Evolutionary conservation across 1,140 invertebrate species (phyloP), one percentile per base, ranked within the genome.

Genomic region (Hyles euphorbiae): DNA sequence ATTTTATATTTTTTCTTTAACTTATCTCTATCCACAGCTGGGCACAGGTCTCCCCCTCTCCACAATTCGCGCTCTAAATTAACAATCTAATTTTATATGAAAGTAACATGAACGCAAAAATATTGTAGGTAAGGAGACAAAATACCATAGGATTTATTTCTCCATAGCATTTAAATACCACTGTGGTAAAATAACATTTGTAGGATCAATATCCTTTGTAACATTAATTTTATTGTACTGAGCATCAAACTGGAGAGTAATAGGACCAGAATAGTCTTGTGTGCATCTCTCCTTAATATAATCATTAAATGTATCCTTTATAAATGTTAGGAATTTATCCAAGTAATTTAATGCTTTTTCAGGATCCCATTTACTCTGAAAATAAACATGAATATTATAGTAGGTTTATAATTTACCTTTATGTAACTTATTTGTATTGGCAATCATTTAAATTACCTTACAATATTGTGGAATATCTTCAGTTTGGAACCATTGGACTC

Each of bases 401-500:
- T 40, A 40, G 36, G 36, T 22, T 22, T 22, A 22, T 22, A 22
- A 22, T 22, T 0, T 22, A 22, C 22, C 22, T 22, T 22, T 22
- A 22, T 22, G 0, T 22, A 22, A 22, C 22, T 11, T 22, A 48
- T 48, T 48, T 2, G 10, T 5, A 48, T 11, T 48, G 12, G 22
- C 22, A 22, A 22, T 34, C 9, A 43, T 32, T 40, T 54, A 61
- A 52, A 62, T 22, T 67, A 72, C 69, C 58, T 57, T 60, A 55
- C 72, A 77, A 53, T 66, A 70, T 44, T 32, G 50, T 11, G 61
- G 53, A 32, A 77, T 67, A 5, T 72, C 64, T 45, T 60, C 43
- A 56, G 69, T 74, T 40, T 69, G 49, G 63, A 64, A 75, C 61
- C 65, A 75, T 58, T 75, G 55, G 10, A 73, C 50, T 34, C 56